A percentile compares a stretch with the other conserved stretches of the same genome.
phyloP scores from a whole-genome alignment of 2,113 vertebrate genomes.

The Caretta caretta region DNA sequence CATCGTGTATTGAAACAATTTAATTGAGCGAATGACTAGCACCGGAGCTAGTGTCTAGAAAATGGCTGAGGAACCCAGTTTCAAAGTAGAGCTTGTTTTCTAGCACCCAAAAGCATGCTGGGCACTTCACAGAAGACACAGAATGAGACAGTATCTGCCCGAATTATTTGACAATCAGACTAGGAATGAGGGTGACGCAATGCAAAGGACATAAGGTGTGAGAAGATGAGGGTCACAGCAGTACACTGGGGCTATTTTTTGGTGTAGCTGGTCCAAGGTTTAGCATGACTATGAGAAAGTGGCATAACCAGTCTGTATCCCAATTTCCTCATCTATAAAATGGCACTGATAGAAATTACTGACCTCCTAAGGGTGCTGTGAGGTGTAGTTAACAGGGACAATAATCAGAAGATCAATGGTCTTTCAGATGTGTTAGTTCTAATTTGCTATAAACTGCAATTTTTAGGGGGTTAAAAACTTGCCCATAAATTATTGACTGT shows the following conservation, averaged over 20 bases:
- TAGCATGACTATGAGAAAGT: not conserved
- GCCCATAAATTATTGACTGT: not conserved
- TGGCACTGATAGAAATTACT: not conserved
- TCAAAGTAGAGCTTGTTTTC: not conserved
- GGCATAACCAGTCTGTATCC: not conserved
- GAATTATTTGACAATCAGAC: accelerated
- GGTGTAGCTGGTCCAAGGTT: not conserved
- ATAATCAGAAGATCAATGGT: constrained; percentile 40
- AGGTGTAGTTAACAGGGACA: constrained; percentile 34
- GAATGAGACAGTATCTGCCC: not conserved
- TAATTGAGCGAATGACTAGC: not conserved
- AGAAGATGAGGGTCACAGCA: not conserved
- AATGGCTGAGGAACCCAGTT: not conserved
- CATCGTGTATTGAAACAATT: not conserved
- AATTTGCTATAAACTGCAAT: constrained; percentile 43
- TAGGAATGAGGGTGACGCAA: accelerated
- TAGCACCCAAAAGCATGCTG: not conserved
- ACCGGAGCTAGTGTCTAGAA: not conserved
- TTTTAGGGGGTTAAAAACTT: not conserved
- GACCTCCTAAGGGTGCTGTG: not conserved
- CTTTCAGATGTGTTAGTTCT: constrained; percentile 27
- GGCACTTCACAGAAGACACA: not conserved
- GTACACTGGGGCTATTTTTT: accelerated
- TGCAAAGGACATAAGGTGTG: not conserved
- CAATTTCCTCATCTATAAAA: not conserved